Evolutionary conservation across 2,888 invertebrate genomes (phyloP), one percentile per base, ranked within the genome.

Genomic region (Amblyjoppa proteus): DNA sequence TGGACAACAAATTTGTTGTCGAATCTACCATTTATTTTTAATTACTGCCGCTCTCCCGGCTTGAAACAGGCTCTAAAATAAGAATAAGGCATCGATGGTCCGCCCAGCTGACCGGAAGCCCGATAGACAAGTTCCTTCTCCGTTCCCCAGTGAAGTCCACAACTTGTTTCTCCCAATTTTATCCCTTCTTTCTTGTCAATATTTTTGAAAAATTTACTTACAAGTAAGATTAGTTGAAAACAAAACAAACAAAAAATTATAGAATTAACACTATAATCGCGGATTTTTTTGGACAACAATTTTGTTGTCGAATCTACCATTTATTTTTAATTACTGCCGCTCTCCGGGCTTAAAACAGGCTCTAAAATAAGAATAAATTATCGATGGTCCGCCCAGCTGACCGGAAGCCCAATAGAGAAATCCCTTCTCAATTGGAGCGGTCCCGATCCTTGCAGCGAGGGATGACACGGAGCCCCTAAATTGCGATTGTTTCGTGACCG

Each of bases 401-500:
- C 61, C 61, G 61, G 61, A 61, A 61, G 31, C 7, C 31, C 13
- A 11, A 61, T 25, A 13, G 28, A 16, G 31, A 28, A 61, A 31
- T 61, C 61, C 16, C 31, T 61, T 11, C 0, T 3, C 13, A 7
- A 9, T 61, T 16, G 13, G 61, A 31, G 31, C 25, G 31, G 58
- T 25, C 1, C 6, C 28, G 31, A 28, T 61, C 9, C 25, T 11
- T 16, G 61, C 13, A 16, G 28, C 28, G 28, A 61, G 28, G 25
- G 3, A 61, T 31, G 25, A 56, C 25, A 11, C 61, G 28, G 31
- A 7, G n/a, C 20, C 66, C n/a, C 66, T 31, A 45, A 68, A 38
- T 68, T 49, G 31, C 25, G 25, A 68, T 69, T 74, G 73, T 73
- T 73, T 68, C 31, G 28, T 28, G 56, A 51, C 31, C 28, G 13